Evolutionary conservation across 1,140 invertebrate species (phyloP).

Genomic region (Brachionus asplanchnoidis): DNA sequence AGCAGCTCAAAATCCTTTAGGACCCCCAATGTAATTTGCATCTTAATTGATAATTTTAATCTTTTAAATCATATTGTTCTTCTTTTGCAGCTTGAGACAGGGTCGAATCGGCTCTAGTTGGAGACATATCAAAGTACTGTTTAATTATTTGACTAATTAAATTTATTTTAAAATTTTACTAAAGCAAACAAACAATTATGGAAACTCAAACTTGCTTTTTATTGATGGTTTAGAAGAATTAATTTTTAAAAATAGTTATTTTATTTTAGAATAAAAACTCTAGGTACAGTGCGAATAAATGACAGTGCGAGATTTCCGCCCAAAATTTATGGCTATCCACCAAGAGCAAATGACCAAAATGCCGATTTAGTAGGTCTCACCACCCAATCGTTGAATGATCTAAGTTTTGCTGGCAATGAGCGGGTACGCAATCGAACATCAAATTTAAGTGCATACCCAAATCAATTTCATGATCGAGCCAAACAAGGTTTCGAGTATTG

Average conservation of each 20-base stretch:
- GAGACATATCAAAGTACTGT: conserved; percentile 33
- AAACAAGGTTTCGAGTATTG: conserved; percentile 39
- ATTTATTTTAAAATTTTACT: not conserved
- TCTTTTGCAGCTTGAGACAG: conserved; percentile 16
- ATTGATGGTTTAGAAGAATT: conserved; percentile 33
- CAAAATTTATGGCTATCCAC: conserved; percentile 37
- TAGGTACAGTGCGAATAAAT: conserved; percentile 28
- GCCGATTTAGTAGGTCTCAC: conserved; percentile 4
- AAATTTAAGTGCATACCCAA: conserved; percentile 18
- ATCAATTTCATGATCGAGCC: conserved; percentile 37
- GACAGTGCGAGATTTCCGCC: conserved; percentile 31
- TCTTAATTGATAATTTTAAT: not conserved
- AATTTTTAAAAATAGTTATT: no score
- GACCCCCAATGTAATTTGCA: conserved; percentile 18
- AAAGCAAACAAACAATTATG: conserved; percentile 40
- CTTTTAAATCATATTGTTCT: not conserved
- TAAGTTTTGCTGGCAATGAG: not conserved
- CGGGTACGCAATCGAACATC: not conserved
- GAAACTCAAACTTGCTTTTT: conserved; percentile 35
- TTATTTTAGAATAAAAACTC: not conserved
- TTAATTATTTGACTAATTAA: not conserved
- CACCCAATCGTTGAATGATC: conserved; percentile 29
- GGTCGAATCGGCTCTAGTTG: conserved; percentile 28
- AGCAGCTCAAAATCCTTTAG: conserved; percentile 10
- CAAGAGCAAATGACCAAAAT: conserved; percentile 13